Evolutionary conservation across 2,797 vertebrate genomes (phyloP), one percentile per base, ranked within the genome.

Genomic region (Apodemus agrarius): DNA sequence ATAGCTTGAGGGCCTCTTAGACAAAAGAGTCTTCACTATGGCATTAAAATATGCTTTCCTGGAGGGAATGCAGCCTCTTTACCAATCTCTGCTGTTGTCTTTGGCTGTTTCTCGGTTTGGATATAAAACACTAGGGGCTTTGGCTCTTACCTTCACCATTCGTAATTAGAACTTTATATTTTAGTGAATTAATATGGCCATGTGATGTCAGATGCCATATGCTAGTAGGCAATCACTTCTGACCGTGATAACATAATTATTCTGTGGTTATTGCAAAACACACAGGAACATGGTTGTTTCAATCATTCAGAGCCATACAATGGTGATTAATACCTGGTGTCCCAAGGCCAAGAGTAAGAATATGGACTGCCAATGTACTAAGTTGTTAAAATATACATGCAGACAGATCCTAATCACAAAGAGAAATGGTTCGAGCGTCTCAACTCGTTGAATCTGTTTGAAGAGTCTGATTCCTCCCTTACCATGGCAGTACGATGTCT

Each of bases 291-390:
- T 7, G 37, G 34, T 85, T 69, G 1, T 83, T 69, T 43, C 67
- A 49, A 92, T 12, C 81, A 82, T 65, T 65, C 49, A 79, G 26
- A 14, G n/a, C 37, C 59, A 22, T 81, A n/a, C 40, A 54, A 84
- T 34, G 31, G 3, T 92, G 79, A 82, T 16, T 88, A 84, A 43
- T 61, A 86, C 43, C 72, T 59, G 75, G 93, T 92, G 89, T 86
- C 49, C 83, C 52, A 93, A 31, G 13, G 0, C 2, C 16, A n/a
- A 86, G 1, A 91, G 40, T 78, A 86, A 93, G 46, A 83, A 92
- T 52, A 40, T 29, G 81, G 8, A 89, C 69, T 34, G 57, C 24
- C n/a, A 91, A 29, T 14, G 59, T 91, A 84, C 7, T 52, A 76
- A 83, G 17, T 19, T 63, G 29, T 37, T 89, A 74, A 31, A 90